Evolutionary conservation across 1,140 invertebrate genomes (phyloP).

Genomic region (Conus ventricosus): DNA sequence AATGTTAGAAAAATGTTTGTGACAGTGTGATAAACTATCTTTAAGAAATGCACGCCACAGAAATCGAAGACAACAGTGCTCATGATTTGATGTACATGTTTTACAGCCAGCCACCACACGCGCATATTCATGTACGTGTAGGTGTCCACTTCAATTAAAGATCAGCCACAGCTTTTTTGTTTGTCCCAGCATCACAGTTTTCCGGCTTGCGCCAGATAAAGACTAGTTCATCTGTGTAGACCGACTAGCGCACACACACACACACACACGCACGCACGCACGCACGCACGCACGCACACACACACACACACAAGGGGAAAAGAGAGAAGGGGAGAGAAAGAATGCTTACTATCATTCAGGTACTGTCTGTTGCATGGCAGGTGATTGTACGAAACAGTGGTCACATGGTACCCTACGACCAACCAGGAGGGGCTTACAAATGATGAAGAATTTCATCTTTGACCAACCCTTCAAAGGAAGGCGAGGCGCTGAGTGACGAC

Average conservation of each 20-base stretch:
- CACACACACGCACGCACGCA: background rate
- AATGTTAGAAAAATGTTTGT: no score
- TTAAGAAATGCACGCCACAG: no score
- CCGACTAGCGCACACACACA: background rate
- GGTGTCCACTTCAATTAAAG: no score
- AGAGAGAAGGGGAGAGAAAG: background rate
- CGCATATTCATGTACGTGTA: no score
- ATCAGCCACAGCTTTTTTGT: no score
- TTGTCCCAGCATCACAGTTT: no score
- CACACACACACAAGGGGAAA: background rate
- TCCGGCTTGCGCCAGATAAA: no score
- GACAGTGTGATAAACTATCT: no score
- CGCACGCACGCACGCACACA: background rate
- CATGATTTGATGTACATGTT: no score
- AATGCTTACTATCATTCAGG: background rate
- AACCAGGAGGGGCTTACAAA: conserved; percentile 31
- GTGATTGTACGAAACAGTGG: conserved; percentile 45
- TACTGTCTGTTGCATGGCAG: conserved; percentile 23
- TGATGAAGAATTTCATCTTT: conserved; percentile 39
- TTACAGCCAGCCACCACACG: no score
- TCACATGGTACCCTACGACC: conserved; percentile 36
- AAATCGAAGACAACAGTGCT: no score
- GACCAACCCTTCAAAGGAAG: conserved; percentile 8
- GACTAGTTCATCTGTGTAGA: background rate
- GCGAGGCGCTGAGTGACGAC: background rate